Conservation (phyloP, 2,113 vertebrate genomes). For the Acinonyx jubatus region DNA sequence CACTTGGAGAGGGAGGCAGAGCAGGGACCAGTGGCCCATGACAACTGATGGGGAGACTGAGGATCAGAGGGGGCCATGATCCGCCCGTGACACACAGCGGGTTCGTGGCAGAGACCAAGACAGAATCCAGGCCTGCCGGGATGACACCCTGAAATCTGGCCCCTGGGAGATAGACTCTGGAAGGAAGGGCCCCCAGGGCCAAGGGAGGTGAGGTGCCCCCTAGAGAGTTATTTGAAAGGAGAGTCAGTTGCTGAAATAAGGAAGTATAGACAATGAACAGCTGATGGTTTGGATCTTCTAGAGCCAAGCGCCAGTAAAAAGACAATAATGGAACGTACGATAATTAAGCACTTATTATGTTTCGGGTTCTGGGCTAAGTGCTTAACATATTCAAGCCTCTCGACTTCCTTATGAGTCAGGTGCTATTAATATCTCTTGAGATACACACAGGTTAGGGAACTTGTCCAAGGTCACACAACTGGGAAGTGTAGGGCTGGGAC, state of each 20-base stretch:
- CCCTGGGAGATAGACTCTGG: background rate
- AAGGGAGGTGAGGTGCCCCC: background rate
- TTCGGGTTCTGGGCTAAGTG: slow-evolving; percentile 60
- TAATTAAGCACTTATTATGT: slow-evolving; percentile 69
- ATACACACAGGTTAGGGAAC: slow-evolving; percentile 68
- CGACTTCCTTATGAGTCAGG: slow-evolving; percentile 63
- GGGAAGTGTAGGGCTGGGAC: background rate
- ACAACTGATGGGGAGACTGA: background rate
- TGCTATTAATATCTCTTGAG: slow-evolving; percentile 69
- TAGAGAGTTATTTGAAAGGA: background rate
- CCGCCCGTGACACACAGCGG: background rate
- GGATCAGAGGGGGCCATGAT: background rate
- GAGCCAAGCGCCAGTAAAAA: background rate
- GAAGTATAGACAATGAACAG: background rate
- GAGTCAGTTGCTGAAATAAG: background rate
- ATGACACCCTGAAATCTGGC: background rate
- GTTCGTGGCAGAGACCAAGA: background rate
- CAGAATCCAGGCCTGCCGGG: background rate
- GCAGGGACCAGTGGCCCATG: accelerated
- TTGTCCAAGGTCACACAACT: slow-evolving; percentile 75
- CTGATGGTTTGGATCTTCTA: background rate
- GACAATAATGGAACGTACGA: slow-evolving; percentile 45
- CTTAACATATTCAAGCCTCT: slow-evolving; percentile 69
- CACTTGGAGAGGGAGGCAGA: background rate
- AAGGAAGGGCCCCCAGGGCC: background rate